Conservation (phyloP, 2,113 vertebrate species). For the Rhineura floridana region DNA sequence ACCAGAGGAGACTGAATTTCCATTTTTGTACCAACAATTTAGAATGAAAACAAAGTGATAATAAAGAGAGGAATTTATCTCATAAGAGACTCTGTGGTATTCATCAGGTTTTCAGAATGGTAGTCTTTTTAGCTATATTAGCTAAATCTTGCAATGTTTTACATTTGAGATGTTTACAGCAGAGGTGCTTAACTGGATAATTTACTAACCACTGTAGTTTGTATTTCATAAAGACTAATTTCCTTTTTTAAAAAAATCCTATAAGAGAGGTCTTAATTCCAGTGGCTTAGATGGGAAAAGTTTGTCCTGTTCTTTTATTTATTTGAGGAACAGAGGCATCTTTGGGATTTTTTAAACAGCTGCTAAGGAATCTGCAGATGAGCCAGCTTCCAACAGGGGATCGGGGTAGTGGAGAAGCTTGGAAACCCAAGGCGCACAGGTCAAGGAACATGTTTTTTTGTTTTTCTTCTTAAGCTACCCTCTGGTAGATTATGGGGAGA, state of each 20-base stretch:
- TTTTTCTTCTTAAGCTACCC: slow-evolving; percentile 43
- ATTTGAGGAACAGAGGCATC: slow-evolving; percentile 18
- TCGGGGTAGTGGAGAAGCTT: slow-evolving; percentile 29
- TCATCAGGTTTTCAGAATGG: slow-evolving; percentile 53
- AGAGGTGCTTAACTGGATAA: slow-evolving; percentile 32
- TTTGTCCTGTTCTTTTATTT: slow-evolving; percentile 32
- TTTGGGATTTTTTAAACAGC: slow-evolving; percentile 57
- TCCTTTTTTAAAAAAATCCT: slow-evolving; percentile 56
- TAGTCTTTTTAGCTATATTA: slow-evolving; percentile 58
- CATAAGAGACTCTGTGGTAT: slow-evolving; percentile 36
- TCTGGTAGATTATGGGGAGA: slow-evolving; percentile 52
- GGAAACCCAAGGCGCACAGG: background rate
- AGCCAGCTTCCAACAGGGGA: slow-evolving; percentile 36
- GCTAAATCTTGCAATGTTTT: slow-evolving; percentile 53
- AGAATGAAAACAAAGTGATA: slow-evolving; percentile 32
- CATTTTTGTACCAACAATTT: slow-evolving; percentile 58
- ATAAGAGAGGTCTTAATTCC: slow-evolving; percentile 49
- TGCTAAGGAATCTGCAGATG: slow-evolving; percentile 51
- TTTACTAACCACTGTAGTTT: slow-evolving; percentile 60
- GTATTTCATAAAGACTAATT: slow-evolving; percentile 72
- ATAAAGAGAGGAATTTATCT: slow-evolving; percentile 28
- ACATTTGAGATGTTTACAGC: slow-evolving; percentile 46
- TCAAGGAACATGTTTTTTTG: slow-evolving; percentile 34
- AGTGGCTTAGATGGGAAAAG: slow-evolving; percentile 11
- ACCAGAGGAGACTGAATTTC: slow-evolving; percentile 53